A percentile compares a stretch with the other conserved stretches of the same genome.
These are phyloP conservation scores for Panurus biarmicus DNA, from an alignment of 2,113 vertebrate species.

Conservation along the genomic window DNA sequence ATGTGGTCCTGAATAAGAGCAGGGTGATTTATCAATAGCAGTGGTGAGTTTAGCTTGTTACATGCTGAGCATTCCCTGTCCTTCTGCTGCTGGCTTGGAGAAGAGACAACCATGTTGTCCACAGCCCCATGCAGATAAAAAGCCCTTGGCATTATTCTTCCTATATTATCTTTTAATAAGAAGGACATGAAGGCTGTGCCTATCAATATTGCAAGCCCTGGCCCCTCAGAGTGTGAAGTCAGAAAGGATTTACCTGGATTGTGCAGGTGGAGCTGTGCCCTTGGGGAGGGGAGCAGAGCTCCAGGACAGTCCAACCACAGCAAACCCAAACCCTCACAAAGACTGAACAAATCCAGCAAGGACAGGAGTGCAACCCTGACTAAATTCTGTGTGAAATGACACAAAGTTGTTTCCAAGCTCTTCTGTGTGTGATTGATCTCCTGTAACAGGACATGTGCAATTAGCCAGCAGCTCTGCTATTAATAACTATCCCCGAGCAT, in stretches of 20 bases:
- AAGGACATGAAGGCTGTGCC: not conserved
- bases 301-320: not conserved
- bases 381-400: conserved; percentile 8
- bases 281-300: not conserved
- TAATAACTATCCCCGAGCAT: conserved; percentile 55
- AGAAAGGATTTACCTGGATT: no score
- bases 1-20: not conserved
- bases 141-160: not conserved
- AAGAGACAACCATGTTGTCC: not conserved
- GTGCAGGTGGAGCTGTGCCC: not conserved
- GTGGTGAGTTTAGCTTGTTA: not conserved
- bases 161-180: not conserved
- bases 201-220: not conserved
- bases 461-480: conserved; percentile 71
- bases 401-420: conserved; percentile 28
- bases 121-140: not conserved
- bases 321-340: not conserved
- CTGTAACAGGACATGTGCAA: conserved; percentile 64
- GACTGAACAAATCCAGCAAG: not conserved
- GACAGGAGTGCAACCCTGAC: not conserved
- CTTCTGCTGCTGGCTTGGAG: not conserved
- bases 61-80: not conserved
- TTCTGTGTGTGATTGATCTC: conserved; percentile 42
- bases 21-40: not conserved
- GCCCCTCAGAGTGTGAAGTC: not conserved